Evolutionary conservation across 2,797 vertebrate genomes (phyloP), one percentile per base, ranked within the genome.

Genomic region (Harpagifer antarcticus): DNA sequence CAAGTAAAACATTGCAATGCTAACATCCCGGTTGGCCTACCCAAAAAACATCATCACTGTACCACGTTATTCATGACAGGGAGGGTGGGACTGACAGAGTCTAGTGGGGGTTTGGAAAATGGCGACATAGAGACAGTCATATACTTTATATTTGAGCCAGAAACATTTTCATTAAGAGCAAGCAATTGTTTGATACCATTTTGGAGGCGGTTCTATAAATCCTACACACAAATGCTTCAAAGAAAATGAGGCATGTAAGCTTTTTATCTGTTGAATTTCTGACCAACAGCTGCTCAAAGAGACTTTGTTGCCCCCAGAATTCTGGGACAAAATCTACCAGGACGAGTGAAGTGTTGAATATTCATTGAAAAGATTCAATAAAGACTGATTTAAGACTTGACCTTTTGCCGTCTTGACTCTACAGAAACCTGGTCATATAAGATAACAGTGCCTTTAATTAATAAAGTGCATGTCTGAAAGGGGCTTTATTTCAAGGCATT

Each of bases 181-280:
- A 53, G 6, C 19, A 1, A 23, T 5, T 3, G 12, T 23, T 43
- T n/a, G 14, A 9, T 17, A 27, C 17, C 7, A 53, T 40, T 12
- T 12, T 33, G 13, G 3, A 6, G 23, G 31, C 59, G 27, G 42
- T 42, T 47, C 31, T 16, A 68, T 7, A 42, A n/a, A 31, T 16
- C 37, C 23, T 4, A 37, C 13, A 2, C 54, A 56, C 9, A 2
- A 58, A 17, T 23, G 33, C 14, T 27, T 45, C 4, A 66, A 45
- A 19, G 45, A 27, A 58, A 72, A 50, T 23, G 23, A 72, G 49
- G 58, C 43, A 43, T 17, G 33, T n/a, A 15, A 76, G 42, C 11
- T 43, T 45, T 19, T 68, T 17, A 52, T 23, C 33, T 23, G 15
- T 13, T 31, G 12, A 3, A 17, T 55, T 17, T 60, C 11, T 20